Conservation (phyloP, 2,888 invertebrate genomes). For the Hedychridium roseum region DNA sequence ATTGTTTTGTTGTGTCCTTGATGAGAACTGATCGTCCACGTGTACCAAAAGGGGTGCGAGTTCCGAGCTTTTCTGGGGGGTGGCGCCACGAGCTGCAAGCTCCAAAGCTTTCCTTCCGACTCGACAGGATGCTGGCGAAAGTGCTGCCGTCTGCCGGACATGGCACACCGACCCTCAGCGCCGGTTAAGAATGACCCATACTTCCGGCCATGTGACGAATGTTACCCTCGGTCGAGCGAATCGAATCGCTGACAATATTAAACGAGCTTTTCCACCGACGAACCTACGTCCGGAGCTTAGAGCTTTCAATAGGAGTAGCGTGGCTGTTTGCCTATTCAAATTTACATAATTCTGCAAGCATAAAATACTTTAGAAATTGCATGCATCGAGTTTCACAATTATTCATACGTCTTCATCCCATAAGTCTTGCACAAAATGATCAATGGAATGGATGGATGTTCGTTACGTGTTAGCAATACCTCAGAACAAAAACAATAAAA, state of each 20-base stretch:
- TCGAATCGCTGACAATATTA: conserved; percentile 13
- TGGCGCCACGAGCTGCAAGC: conserved; percentile 44
- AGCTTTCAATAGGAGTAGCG: not conserved
- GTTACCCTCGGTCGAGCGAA: conserved; percentile 51
- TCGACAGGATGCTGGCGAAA: conserved; percentile 12
- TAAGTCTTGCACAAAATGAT: no score
- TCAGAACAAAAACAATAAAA: no score
- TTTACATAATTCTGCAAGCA: conserved; percentile 4
- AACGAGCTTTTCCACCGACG: conserved; percentile 9
- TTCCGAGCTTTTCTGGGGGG: conserved; percentile 43
- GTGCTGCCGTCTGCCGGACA: conserved; percentile 50
- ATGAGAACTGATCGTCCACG: no score
- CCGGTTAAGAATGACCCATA: conserved; percentile 49
- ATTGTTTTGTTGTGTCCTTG: no score
- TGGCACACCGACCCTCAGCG: conserved; percentile 31
- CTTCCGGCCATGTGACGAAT: conserved; percentile 41
- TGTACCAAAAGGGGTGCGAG: no score
- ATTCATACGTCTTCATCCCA: no score
- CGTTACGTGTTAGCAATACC: no score
- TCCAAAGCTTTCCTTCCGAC: conserved; percentile 29
- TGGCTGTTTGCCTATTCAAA: conserved; percentile 12
- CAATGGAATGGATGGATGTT: no score
- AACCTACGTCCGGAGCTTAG: not conserved
- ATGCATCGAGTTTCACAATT: no score
- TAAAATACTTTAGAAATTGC: not conserved